phyloP scores from a whole-genome alignment of 2,888 invertebrate species.

The Apodemia mormo region DNA sequence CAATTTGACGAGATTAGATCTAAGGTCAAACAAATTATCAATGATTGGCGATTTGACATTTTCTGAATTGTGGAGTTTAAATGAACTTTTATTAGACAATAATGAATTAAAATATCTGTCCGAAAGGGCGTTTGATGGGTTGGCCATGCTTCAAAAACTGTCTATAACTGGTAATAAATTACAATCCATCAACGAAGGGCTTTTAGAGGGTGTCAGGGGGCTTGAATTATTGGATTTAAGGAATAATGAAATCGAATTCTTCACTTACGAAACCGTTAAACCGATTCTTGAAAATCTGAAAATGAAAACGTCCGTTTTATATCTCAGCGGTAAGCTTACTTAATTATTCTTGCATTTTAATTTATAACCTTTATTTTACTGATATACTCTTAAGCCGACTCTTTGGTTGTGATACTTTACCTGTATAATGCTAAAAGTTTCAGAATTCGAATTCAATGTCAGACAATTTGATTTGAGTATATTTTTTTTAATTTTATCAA shows the following conservation, averaged over 20 bases:
- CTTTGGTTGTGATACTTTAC: no score
- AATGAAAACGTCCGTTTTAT: slow-evolving; percentile 69
- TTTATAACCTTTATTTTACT: neutral
- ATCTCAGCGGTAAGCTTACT: slow-evolving; percentile 64
- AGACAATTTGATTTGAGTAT: no score
- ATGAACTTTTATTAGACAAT: slow-evolving; percentile 86
- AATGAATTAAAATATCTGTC: slow-evolving; percentile 88
- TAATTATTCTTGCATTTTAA: neutral
- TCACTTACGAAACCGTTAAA: slow-evolving; percentile 88
- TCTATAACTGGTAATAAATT: slow-evolving; percentile 90
- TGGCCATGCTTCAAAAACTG: slow-evolving; percentile 87
- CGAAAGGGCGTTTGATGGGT: slow-evolving; percentile 88
- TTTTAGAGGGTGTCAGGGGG: slow-evolving; percentile 87
- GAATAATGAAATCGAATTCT: slow-evolving; percentile 88
- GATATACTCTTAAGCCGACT: neutral
- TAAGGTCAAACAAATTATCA: slow-evolving; percentile 88
- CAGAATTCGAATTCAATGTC: no score
- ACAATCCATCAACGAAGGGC: slow-evolving; percentile 86
- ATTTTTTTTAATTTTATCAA: no score
- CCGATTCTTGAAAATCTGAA: slow-evolving; percentile 89
- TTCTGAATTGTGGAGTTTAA: slow-evolving; percentile 88
- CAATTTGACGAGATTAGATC: slow-evolving; percentile 87
- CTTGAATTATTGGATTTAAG: slow-evolving; percentile 89
- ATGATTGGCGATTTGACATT: slow-evolving; percentile 91
- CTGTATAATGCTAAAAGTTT: no score